Conservation (phyloP, 2,113 vertebrate species). For the Dicentrarchus labrax region DNA sequence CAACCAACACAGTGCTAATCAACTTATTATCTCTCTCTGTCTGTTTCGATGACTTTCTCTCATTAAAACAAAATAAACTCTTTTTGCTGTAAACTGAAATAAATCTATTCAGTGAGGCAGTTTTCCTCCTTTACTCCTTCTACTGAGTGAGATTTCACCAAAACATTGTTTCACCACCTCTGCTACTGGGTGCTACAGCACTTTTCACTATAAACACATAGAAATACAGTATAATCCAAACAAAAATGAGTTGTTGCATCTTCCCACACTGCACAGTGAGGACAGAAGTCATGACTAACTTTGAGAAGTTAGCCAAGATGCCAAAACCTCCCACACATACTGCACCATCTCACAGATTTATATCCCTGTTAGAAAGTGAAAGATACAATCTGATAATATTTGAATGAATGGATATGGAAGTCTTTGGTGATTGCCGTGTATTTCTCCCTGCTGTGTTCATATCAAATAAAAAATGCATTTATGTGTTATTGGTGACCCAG, state of each 20-base stretch:
- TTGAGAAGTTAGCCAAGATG: constrained; percentile 57
- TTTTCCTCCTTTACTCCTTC: constrained; percentile 12
- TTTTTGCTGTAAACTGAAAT: constrained; percentile 43
- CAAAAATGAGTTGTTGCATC: constrained; percentile 46
- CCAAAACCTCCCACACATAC: constrained; percentile 59
- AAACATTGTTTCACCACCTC: constrained; percentile 21
- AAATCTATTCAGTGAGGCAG: constrained; percentile 19
- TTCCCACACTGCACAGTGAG: constrained; percentile 59
- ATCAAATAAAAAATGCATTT: background rate
- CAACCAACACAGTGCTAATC: background rate
- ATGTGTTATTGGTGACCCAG: background rate
- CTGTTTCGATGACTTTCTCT: background rate
- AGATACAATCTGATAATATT: constrained; percentile 32
- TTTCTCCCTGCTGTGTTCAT: background rate
- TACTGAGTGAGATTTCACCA: constrained; percentile 22
- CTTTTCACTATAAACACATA: constrained; percentile 20
- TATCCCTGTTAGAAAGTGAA: constrained; percentile 2
- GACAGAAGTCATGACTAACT: constrained; percentile 72
- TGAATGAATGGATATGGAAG: constrained; percentile 11
- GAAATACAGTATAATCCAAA: constrained; percentile 38
- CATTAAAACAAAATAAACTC: constrained; percentile 33
- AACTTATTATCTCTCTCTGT: background rate
- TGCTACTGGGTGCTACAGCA: background rate
- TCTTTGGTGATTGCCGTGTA: background rate
- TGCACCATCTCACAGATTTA: constrained; percentile 40